These are phyloP conservation scores for Pseudomyrmex pallidus DNA, from an alignment of 1,140 invertebrate species.

Conservation along the genomic window DNA sequence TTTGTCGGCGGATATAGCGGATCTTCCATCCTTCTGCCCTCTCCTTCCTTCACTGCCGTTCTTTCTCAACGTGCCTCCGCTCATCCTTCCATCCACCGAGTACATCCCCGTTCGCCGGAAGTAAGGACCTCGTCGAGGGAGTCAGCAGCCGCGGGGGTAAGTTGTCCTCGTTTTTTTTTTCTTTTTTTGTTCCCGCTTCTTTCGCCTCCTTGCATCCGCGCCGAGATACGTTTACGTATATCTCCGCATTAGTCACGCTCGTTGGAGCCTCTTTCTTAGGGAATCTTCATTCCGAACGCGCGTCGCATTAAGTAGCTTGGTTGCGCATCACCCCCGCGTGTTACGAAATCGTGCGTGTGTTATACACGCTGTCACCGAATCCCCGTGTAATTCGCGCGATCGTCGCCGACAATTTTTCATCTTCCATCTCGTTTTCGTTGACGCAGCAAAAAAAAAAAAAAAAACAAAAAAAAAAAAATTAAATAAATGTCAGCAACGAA, in stretches of 20 bases:
- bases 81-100: slow-evolving; percentile 39
- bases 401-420: neutral
- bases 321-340: neutral
- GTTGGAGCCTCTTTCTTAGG: slow-evolving; percentile 66
- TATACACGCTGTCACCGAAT: neutral
- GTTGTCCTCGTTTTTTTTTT: slow-evolving; percentile 1
- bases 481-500: too few species aligned
- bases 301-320: slow-evolving; percentile 59
- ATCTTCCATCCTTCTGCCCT: slow-evolving; percentile 15
- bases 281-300: slow-evolving; percentile 61
- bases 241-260: slow-evolving; percentile 65
- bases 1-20: slow-evolving; percentile 68
- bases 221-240: slow-evolving; percentile 62
- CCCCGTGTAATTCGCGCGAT: slow-evolving; percentile 17
- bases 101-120: slow-evolving; percentile 54
- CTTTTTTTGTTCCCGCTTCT: neutral
- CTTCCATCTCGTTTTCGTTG: neutral
- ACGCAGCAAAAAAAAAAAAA: neutral
- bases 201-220: slow-evolving; percentile 28
- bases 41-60: neutral
- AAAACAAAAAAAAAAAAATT: neutral
- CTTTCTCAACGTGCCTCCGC: slow-evolving; percentile 17
- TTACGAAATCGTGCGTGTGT: neutral
- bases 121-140: slow-evolving; percentile 43
- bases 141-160: neutral